These are phyloP conservation scores for Alethe castanea DNA, from an alignment of 2,113 vertebrate species.

Conservation along the genomic window DNA sequence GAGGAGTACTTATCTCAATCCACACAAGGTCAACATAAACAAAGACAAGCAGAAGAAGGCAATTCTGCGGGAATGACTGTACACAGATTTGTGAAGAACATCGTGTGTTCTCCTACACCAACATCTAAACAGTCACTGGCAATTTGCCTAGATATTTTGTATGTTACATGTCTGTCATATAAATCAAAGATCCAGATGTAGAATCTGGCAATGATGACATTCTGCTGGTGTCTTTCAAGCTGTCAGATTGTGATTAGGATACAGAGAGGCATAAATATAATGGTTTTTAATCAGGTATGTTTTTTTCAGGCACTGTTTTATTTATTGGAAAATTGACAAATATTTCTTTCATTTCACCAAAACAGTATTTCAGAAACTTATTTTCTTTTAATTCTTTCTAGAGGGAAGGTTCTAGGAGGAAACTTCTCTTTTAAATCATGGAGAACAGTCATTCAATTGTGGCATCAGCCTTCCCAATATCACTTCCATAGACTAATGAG, in stretches of 20 bases:
- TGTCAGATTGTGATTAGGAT: not conserved
- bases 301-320: not conserved
- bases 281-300: not conserved
- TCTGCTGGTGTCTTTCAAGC: not conserved
- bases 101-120: not conserved
- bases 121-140: not conserved
- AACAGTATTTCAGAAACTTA: not conserved
- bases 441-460: not conserved
- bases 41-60: not conserved
- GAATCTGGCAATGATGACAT: not conserved
- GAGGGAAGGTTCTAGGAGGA: not conserved
- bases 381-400: not conserved
- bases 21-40: not conserved
- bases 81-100: not conserved
- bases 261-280: not conserved
- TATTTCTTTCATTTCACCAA: not conserved
- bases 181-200: constrained; percentile 28
- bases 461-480: not conserved
- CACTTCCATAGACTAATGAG: not conserved
- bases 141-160: not conserved
- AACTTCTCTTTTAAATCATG: not conserved
- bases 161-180: not conserved
- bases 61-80: not conserved
- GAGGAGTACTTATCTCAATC: not conserved
- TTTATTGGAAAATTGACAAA: not conserved